These are phyloP conservation scores for Tethya wilhelma DNA, from an alignment of 37 sponge, comb jelly and placozoan species.

Conservation along the genomic window DNA sequence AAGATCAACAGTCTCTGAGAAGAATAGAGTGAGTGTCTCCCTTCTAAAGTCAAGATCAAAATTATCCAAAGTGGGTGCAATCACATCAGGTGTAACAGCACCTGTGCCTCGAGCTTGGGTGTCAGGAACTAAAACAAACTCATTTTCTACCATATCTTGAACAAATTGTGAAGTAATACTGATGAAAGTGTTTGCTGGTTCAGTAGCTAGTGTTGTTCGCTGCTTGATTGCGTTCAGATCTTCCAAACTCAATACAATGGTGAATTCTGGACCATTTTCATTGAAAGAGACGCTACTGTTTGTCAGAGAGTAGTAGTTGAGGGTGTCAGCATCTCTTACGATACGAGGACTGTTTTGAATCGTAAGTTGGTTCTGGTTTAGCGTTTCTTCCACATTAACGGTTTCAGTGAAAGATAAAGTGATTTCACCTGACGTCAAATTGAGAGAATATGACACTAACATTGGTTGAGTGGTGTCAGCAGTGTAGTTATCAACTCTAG, in stretches of 20 bases:
- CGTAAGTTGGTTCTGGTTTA: slow-evolving; percentile 36
- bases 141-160: slow-evolving; percentile 66
- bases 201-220: slow-evolving; percentile 57
- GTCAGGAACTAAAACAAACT: slow-evolving; percentile 23
- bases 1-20: slow-evolving; percentile 82
- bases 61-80: slow-evolving; percentile 47
- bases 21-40: slow-evolving; percentile 66
- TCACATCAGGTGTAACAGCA: slow-evolving; percentile 44
- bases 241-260: slow-evolving; percentile 36
- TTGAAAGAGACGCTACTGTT: slow-evolving; percentile 18
- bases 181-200: slow-evolving; percentile 45
- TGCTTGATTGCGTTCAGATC: slow-evolving; percentile 88
- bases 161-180: slow-evolving; percentile 42
- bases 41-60: slow-evolving; percentile 71
- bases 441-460: slow-evolving; percentile 48
- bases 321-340: slow-evolving; percentile 1
- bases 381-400: slow-evolving; percentile 60
- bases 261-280: slow-evolving; percentile 55
- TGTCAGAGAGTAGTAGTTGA: slow-evolving; percentile 59
- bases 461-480: slow-evolving; percentile 76
- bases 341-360: slow-evolving; percentile 50
- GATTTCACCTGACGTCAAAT: slow-evolving; percentile 58
- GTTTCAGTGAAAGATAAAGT: slow-evolving; percentile 77
- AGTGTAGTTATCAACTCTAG: slow-evolving; percentile 52
- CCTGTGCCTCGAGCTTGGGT: background rate